Evolutionary conservation across 2,797 vertebrate genomes (phyloP).

Genomic region (Sebastiscus albofasciatus): DNA sequence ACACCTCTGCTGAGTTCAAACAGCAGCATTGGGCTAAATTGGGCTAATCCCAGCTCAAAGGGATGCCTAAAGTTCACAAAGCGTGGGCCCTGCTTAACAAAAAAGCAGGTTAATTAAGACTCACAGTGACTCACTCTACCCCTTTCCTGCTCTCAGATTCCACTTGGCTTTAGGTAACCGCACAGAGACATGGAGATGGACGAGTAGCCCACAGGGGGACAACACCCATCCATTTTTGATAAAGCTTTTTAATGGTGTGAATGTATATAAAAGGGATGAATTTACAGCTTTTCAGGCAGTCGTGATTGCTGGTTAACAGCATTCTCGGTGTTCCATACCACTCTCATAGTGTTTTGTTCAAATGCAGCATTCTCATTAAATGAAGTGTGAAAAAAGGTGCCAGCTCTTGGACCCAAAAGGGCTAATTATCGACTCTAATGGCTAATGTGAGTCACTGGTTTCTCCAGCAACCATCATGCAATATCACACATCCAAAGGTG

Average conservation of each 20-base stretch:
- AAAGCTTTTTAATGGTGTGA: conserved; percentile 61
- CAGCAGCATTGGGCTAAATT: conserved; percentile 71
- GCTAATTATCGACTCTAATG: conserved; percentile 80
- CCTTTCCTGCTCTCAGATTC: conserved; percentile 39
- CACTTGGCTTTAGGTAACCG: conserved; percentile 46
- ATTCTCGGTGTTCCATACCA: conserved; percentile 23
- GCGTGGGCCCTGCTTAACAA: conserved; percentile 73
- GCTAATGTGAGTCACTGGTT: conserved; percentile 69
- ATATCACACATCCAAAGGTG: conserved; percentile 78
- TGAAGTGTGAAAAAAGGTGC: conserved; percentile 74
- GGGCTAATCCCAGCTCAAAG: conserved; percentile 80
- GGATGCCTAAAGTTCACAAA: conserved; percentile 78
- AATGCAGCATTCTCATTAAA: conserved; percentile 71
- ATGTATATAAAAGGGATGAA: conserved; percentile 53
- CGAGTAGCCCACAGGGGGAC: conserved; percentile 18
- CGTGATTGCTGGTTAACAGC: conserved; percentile 44
- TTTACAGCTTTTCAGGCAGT: conserved; percentile 56
- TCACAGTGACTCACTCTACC: conserved; percentile 58
- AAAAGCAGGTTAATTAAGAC: conserved; percentile 77
- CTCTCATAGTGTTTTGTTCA: conserved; percentile 24
- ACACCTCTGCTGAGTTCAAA: conserved; percentile 73
- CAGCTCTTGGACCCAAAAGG: conserved; percentile 74
- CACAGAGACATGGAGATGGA: conserved; percentile 53
- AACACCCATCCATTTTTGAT: conserved; percentile 54
- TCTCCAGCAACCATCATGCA: conserved; percentile 75